These are phyloP conservation scores for Eubucco bourcierii DNA, from an alignment of 2,113 vertebrate genomes.

Conservation along the genomic window DNA sequence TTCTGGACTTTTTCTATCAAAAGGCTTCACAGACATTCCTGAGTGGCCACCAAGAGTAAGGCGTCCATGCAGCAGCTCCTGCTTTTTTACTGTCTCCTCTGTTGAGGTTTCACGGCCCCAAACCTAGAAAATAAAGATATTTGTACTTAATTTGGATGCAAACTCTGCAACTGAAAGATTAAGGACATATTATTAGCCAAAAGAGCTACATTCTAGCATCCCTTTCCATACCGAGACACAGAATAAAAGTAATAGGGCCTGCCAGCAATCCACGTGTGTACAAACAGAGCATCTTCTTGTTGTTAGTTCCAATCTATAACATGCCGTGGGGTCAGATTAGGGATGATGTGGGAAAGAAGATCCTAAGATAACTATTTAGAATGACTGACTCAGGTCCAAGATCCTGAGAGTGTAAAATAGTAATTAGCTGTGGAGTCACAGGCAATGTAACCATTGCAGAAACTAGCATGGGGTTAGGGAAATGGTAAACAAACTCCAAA, in stretches of 20 bases:
- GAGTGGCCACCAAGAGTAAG: slow-evolving; percentile 77
- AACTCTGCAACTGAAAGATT: not conserved
- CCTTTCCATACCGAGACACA: not conserved
- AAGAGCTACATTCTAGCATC: not conserved
- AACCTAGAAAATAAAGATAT: slow-evolving; percentile 70
- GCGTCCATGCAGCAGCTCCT: slow-evolving; percentile 68
- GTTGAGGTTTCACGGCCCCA: slow-evolving; percentile 82
- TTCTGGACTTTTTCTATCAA: slow-evolving; percentile 75
- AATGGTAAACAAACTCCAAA: not conserved
- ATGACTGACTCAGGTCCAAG: not conserved
- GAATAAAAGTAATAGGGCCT: not conserved
- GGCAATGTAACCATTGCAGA: not conserved
- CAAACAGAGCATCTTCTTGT: not conserved
- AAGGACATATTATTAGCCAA: not conserved
- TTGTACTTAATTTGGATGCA: not conserved
- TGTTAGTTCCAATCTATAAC: not conserved
- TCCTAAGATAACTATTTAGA: not conserved
- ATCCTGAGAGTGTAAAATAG: not conserved
- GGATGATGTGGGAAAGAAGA: not conserved
- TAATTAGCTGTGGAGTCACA: not conserved
- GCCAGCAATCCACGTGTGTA: not conserved
- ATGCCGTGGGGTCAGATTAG: not conserved
- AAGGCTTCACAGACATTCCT: slow-evolving; percentile 81
- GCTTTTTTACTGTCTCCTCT: slow-evolving; percentile 77
- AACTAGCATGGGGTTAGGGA: not conserved